Base-by-base conservation (phyloP, 2,888 invertebrate species). In the Brenthis daphne region DNA sequence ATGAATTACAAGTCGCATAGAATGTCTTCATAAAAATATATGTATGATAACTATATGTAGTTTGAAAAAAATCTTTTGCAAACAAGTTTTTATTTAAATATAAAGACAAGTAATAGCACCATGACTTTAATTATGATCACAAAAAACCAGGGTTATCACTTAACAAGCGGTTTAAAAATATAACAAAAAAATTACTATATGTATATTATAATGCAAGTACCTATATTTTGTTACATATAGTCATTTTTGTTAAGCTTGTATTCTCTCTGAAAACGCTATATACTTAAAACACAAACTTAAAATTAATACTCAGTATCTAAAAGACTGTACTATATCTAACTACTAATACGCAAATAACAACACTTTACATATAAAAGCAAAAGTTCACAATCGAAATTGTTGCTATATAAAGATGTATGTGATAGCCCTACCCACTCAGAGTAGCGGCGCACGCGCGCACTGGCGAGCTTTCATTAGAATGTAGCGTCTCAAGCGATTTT, bases 361-460 rank as follows among this genome's bases (percentile, higher is more conserved):
- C n/a, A 11, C n/a, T 29, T 29, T 14, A 57, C 37, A 37, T 37
- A 33, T 57, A n/a, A 57, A n/a, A 29, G 13, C 6, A 33, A 12
- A 29, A 33, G 56, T 29, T n/a, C 6, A n/a, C 4, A n/a, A 13
- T 14, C 3, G 12, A 29, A 3, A 56, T 56, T 33, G 14, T 29
- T 56, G 12, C 8, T 3, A 33, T 24, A 33, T 33, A 20, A 11
- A 37, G 14, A 29, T 3, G 47, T 16, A 43, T 43, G 43, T 51
- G 61, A 37, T 85, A 88, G 69, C 90, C 89, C 89, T 90, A 65
- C 58, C 56, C 61, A 53, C 65, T 70, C 68, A 77, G 75, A 85
- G 90, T 90, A 91, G 82, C 88, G 77, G 87, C 87, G 92, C 92
- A 92, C 92, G 92, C 92, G 92, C 88, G 83, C 82, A 82, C 84